Evolutionary conservation across 2,797 vertebrate genomes (phyloP), one percentile per base, ranked within the genome.

Genomic region (Apogon talboti): DNA sequence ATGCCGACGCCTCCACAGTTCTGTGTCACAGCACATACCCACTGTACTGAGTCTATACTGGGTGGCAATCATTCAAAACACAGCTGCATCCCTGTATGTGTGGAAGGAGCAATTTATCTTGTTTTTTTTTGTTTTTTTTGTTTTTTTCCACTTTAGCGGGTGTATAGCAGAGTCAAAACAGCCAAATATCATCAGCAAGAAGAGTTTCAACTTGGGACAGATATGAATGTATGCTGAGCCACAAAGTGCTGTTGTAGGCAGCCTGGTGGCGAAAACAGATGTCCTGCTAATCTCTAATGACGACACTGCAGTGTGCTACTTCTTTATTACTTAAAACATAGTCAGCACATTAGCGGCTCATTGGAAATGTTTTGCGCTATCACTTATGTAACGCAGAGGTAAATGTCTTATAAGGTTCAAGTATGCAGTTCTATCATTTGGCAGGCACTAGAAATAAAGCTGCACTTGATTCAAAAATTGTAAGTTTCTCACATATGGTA

Each of bases 1-100:
- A 81, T 66, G 43, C 4, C 15, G 15, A 57, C 48, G 68, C 58
- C 37, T 58, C 45, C 33, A 66, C 72, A 47, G 28, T 56, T 54
- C 44, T 64, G 40, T 72, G 65, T 71, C 61, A 50, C 15, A 16
- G 37, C 38, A 18, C 37, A 69, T 16, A n/a, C 44, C 37, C 45
- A 74, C 40, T 49, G 53, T 40, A 58, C 11, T 54, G 66, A 40
- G n/a, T 28, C 33, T 19, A 38, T 55, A 41, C 24, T 54, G 43
- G 30, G 69, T 48, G 47, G 24, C 16, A 33, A 50, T 55, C 65
- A 48, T 44, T 62, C 18, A 66, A 30, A 33, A 16, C 43, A 33
- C 46, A 57, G 59, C 43, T 51, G 56, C 35, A 47, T 67, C 40
- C 46, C 28, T 11, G 15, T 11, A 11, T 4, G 42, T 11, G 19